These are phyloP conservation scores for Poecilia latipinna DNA, from an alignment of 2,113 vertebrate genomes.

Conservation along the genomic window DNA sequence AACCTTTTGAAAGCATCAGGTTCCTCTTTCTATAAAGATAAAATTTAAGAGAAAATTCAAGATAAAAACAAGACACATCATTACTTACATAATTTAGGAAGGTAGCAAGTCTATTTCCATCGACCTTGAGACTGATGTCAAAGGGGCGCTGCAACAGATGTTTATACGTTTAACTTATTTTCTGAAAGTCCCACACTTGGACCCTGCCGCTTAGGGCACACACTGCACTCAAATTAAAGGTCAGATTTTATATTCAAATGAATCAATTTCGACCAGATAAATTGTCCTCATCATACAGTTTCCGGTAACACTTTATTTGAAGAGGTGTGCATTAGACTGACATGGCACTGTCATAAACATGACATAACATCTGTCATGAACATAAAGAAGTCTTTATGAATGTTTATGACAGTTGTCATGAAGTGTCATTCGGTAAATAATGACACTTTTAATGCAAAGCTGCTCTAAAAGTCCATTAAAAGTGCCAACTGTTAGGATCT, in stretches of 20 bases:
- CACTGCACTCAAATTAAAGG: slow-evolving; percentile 13
- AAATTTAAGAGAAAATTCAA: slow-evolving; percentile 85
- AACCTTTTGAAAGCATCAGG: slow-evolving; percentile 99
- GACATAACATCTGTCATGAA: too few species aligned
- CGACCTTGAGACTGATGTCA: slow-evolving; percentile 93
- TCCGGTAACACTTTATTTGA: too few species aligned
- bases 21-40: slow-evolving; percentile 98
- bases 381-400: too few species aligned
- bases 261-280: not conserved
- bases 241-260: not conserved
- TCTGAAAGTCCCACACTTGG: slow-evolving; percentile 20
- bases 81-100: slow-evolving; percentile 99
- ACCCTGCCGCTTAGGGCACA: slow-evolving; percentile 38
- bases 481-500: too few species aligned
- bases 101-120: slow-evolving; percentile 99
- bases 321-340: too few species aligned
- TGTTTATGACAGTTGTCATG: too few species aligned
- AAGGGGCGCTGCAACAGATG: slow-evolving; percentile 99
- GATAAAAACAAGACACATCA: slow-evolving; percentile 52
- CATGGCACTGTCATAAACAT: too few species aligned
- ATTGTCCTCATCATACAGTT: not conserved
- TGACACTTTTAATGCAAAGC: too few species aligned
- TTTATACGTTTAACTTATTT: slow-evolving; percentile 85
- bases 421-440: too few species aligned
- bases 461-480: too few species aligned